Percentiles rank a stretch among this genome's conserved stretches.
These are phyloP conservation scores for Heloderma charlesbogerti DNA, from an alignment of 2,113 vertebrate genomes.

Conservation along the genomic window DNA sequence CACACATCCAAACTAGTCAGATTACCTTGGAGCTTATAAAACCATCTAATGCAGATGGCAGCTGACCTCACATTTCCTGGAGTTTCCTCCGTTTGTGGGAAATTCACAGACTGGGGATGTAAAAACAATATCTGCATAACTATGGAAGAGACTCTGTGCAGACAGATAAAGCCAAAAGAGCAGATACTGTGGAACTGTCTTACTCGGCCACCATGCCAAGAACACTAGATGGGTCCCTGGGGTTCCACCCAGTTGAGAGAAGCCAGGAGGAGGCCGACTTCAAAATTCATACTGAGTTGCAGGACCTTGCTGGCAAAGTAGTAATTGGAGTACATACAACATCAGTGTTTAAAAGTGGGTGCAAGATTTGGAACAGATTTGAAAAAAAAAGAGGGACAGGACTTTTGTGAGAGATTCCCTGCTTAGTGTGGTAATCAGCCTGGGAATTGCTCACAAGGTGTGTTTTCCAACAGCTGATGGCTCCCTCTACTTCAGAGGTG, in stretches of 20 bases:
- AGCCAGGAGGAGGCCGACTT: background rate
- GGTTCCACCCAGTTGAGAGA: constrained; percentile 4
- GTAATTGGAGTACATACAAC: background rate
- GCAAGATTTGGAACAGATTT: background rate
- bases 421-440: background rate
- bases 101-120: background rate
- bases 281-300: background rate
- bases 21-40: constrained; percentile 22
- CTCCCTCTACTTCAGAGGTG: constrained; percentile 17
- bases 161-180: constrained; percentile 1
- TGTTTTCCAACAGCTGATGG: background rate
- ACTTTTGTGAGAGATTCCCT: background rate
- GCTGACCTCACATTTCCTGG: background rate
- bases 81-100: background rate
- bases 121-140: background rate
- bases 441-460: rapidly evolving
- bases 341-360: background rate
- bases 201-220: constrained; percentile 45
- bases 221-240: constrained; percentile 53
- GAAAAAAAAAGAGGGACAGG: background rate
- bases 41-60: constrained; percentile 5
- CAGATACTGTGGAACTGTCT: background rate
- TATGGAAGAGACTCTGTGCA: background rate
- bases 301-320: constrained; percentile 8
- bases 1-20: background rate